These are phyloP conservation scores for Sciurus carolinensis DNA, from an alignment of 2,797 vertebrate species.

Conservation along the genomic window DNA sequence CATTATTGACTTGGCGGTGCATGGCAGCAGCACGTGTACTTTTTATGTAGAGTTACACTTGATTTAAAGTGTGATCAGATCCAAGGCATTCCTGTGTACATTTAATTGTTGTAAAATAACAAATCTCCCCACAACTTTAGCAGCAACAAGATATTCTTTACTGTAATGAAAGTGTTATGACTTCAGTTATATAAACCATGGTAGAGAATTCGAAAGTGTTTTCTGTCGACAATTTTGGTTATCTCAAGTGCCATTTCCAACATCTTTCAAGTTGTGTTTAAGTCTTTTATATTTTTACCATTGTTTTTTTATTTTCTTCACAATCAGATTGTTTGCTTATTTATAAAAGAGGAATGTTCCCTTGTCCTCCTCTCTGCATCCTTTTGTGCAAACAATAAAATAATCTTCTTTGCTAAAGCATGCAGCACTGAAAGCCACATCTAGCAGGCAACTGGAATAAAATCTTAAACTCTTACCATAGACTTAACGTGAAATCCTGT, in stretches of 20 bases:
- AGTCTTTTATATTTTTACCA: neutral
- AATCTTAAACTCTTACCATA: neutral
- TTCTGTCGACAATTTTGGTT: neutral
- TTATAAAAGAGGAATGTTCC: neutral
- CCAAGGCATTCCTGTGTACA: fast-evolving
- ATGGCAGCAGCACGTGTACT: neutral
- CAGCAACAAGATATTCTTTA: neutral
- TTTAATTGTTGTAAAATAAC: neutral
- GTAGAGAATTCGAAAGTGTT: neutral
- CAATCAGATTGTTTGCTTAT: neutral
- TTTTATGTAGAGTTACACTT: neutral
- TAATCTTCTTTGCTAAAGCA: neutral
- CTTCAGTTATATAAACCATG: neutral
- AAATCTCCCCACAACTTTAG: neutral
- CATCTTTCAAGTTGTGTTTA: neutral
- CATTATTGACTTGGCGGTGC: neutral
- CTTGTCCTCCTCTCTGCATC: neutral
- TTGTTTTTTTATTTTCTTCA: neutral
- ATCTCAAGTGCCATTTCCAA: neutral
- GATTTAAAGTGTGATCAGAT: neutral
- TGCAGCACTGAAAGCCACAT: neutral
- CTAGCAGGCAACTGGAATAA: neutral
- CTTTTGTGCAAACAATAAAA: neutral
- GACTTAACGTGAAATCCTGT: neutral
- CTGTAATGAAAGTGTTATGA: neutral